A percentile compares a stretch with the other conserved stretches of the same genome.
Evolutionary conservation across 1,140 invertebrate genomes (phyloP).

Genomic region (Lepidurus arcticus): DNA sequence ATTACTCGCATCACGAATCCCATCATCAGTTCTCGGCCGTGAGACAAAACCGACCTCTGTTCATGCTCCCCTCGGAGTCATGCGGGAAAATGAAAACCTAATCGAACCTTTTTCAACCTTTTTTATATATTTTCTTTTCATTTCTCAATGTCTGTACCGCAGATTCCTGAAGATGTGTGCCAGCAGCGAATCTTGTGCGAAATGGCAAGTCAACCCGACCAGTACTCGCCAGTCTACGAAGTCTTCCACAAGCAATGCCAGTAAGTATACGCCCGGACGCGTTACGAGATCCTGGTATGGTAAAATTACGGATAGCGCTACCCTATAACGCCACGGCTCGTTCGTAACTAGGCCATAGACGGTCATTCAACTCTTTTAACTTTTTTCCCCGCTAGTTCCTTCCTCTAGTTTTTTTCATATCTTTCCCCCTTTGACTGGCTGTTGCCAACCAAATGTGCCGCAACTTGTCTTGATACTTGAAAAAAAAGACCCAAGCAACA

Average conservation of each 20-base stretch:
- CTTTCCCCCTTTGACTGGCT: not conserved
- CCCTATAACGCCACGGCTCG: not conserved
- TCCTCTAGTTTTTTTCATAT: not conserved
- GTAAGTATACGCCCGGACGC: conserved; percentile 33
- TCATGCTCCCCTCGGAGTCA: too few species aligned
- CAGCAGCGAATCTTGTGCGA: conserved; percentile 43
- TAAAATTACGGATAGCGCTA: not conserved
- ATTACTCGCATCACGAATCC: not conserved
- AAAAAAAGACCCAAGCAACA: not conserved
- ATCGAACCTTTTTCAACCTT: too few species aligned
- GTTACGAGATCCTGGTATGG: not conserved
- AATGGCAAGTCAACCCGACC: conserved; percentile 40
- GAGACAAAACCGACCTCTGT: too few species aligned
- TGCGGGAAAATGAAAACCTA: too few species aligned
- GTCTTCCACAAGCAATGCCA: conserved; percentile 41
- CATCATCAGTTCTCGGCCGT: too few species aligned
- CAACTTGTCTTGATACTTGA: not conserved
- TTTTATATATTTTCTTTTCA: too few species aligned
- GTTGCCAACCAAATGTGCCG: not conserved
- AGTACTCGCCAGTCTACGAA: conserved; percentile 41
- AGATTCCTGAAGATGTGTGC: conserved; percentile 41
- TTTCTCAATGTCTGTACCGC: not conserved
- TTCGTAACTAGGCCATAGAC: not conserved
- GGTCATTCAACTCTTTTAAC: not conserved
- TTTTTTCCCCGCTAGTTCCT: not conserved